These are phyloP conservation scores for Drosophila pseudotalamancana DNA, from an alignment of 2,888 invertebrate genomes.

Conservation along the genomic window DNA sequence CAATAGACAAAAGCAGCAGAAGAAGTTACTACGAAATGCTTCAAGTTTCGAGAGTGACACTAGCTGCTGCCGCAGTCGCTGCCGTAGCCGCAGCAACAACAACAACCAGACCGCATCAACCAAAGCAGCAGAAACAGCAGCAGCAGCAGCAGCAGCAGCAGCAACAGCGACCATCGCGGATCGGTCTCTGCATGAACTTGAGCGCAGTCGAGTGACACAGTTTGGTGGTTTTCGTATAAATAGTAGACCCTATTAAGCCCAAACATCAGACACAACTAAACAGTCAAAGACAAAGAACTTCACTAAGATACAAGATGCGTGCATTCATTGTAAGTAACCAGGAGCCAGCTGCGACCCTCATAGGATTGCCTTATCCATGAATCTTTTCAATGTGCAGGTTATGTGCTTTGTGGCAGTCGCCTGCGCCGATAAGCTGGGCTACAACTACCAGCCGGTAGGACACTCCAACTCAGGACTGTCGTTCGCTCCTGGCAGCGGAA, in stretches of 20 bases:
- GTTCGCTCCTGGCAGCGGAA: constrained; percentile 53
- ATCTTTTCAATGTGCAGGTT: constrained; percentile 49
- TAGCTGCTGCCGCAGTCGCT: constrained; percentile 13
- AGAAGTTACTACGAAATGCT: constrained; percentile 69
- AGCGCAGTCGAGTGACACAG: constrained; percentile 74
- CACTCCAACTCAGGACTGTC: constrained; percentile 71
- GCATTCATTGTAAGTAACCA: constrained; percentile 74
- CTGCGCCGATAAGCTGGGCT: constrained; percentile 79
- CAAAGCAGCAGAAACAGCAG: constrained; percentile 8
- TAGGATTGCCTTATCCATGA: constrained; percentile 48
- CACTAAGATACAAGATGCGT: constrained; percentile 67
- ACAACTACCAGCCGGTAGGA: constrained; percentile 77
- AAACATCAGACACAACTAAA: constrained; percentile 65
- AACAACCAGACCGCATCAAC: constrained; percentile 17
- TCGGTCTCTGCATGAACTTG: constrained; percentile 72
- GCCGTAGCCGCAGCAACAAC: constrained; percentile 10
- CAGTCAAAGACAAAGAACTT: constrained; percentile 74
- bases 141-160: constrained; percentile 32
- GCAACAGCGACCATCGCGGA: constrained; percentile 46
- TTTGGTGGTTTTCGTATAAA: constrained; percentile 71
- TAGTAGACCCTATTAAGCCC: constrained; percentile 61
- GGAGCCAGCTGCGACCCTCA: constrained; percentile 10
- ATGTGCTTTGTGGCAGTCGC: constrained; percentile 78
- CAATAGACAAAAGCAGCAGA: constrained; percentile 71
- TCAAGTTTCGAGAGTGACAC: constrained; percentile 30